Conservation (phyloP, 2,113 vertebrate genomes). For the Antennarius striatus region DNA sequence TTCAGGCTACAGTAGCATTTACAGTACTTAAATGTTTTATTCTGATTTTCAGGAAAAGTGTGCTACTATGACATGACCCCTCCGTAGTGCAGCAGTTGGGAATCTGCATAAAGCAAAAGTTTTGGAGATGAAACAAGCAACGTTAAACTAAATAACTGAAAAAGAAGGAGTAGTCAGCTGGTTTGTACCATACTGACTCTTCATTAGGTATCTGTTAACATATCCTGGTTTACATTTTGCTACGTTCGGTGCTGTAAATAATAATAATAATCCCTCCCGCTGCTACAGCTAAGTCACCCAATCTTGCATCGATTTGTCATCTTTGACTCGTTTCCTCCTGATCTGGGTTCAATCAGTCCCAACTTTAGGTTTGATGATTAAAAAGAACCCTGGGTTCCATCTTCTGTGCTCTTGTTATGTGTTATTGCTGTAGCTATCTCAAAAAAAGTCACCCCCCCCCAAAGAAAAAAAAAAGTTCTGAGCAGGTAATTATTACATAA, state of each 20-base stretch:
- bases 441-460: too few relatives aligned
- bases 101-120: too few relatives aligned
- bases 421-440: slow-evolving; percentile 77
- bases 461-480: slow-evolving; percentile 12
- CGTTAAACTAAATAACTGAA: slow-evolving; percentile 10
- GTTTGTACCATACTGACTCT: slow-evolving; percentile 34
- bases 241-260: slow-evolving; percentile 64
- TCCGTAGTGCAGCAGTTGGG: slow-evolving; percentile 35
- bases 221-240: slow-evolving; percentile 64
- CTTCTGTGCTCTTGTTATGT: slow-evolving; percentile 32
- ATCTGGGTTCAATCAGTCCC: too few relatives aligned
- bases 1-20: slow-evolving; percentile 71
- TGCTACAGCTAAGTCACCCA: slow-evolving; percentile 39
- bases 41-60: slow-evolving; percentile 39
- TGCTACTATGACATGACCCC: slow-evolving; percentile 64
- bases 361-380: too few relatives aligned
- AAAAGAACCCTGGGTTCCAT: not conserved
- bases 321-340: not conserved
- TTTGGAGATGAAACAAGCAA: too few relatives aligned
- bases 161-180: slow-evolving; percentile 11
- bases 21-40: slow-evolving; percentile 67
- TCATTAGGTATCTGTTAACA: slow-evolving; percentile 28
- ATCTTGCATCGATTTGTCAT: slow-evolving; percentile 17
- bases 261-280: slow-evolving; percentile 22
- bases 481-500: slow-evolving; percentile 30